Evolutionary conservation across 2,113 vertebrate genomes (phyloP).

Genomic region (Emydocephalus ijimae): DNA sequence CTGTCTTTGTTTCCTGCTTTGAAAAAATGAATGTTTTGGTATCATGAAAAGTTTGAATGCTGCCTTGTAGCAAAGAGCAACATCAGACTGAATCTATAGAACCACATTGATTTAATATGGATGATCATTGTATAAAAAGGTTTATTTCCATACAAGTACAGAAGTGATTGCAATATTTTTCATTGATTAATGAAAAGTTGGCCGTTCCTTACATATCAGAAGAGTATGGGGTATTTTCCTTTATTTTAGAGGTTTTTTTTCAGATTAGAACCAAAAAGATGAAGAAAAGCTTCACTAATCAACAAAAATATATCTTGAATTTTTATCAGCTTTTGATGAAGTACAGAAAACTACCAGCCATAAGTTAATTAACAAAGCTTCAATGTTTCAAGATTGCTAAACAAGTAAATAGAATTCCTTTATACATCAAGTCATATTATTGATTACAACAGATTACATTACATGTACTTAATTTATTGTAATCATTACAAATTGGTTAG

Average conservation of each 20-base stretch:
- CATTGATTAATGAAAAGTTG: not conserved
- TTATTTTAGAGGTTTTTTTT: not conserved
- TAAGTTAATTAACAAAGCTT: not conserved
- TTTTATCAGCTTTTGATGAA: slow-evolving; percentile 40
- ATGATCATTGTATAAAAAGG: not conserved
- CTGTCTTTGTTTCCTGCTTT: not conserved
- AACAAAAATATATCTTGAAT: slow-evolving; percentile 23
- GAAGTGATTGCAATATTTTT: not conserved
- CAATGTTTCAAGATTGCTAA: slow-evolving; percentile 27
- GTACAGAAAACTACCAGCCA: slow-evolving; percentile 19
- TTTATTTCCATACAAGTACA: not conserved
- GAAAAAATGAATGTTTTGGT: not conserved
- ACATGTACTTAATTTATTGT: not conserved
- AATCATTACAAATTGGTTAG: not conserved
- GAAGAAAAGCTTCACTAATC: not conserved
- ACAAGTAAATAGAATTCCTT: not conserved
- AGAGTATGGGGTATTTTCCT: not conserved
- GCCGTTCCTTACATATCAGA: not conserved
- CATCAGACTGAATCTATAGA: not conserved
- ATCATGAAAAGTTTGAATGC: not conserved
- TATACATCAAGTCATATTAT: not conserved
- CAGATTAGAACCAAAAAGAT: slow-evolving; percentile 7
- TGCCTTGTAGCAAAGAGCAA: not conserved
- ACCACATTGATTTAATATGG: not conserved
- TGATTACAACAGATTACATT: not conserved